Percentiles rank a stretch among this genome's conserved stretches.
phyloP scores from a whole-genome alignment of 1,140 invertebrate species.

The Lepidotrigona ventralis region DNA sequence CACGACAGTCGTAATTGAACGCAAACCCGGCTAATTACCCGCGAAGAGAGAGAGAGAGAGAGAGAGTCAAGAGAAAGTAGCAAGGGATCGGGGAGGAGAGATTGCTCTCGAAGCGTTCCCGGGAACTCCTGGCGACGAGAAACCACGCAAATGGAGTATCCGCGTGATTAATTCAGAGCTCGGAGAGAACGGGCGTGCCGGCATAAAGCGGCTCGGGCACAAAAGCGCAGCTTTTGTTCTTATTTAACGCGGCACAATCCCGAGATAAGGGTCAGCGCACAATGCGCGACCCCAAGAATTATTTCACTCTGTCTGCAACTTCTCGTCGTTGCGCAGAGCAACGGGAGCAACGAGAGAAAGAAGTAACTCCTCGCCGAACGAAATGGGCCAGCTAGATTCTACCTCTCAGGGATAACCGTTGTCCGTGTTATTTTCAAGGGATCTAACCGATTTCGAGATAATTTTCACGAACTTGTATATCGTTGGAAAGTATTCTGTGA shows the following conservation, averaged over 20 bases:
- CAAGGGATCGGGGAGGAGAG: background rate
- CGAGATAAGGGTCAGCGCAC: constrained; percentile 44
- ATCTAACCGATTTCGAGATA: too few species aligned
- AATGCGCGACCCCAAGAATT: constrained; percentile 11
- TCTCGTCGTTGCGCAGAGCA: background rate
- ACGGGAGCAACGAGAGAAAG: background rate
- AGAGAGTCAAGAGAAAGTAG: background rate
- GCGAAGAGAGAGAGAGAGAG: too few species aligned
- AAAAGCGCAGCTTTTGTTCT: constrained; percentile 37
- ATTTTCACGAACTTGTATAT: too few species aligned
- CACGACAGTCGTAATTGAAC: constrained; percentile 28
- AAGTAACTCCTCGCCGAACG: background rate
- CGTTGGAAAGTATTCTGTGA: too few species aligned
- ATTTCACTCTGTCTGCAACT: constrained; percentile 1
- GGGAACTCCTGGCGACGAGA: constrained; percentile 32
- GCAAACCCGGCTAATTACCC: constrained; percentile 35
- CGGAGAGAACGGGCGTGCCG: background rate
- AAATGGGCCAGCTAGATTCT: background rate
- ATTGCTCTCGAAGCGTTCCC: background rate
- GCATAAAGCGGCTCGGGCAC: constrained; percentile 22
- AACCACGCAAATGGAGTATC: constrained; percentile 39
- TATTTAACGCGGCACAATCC: constrained; percentile 37
- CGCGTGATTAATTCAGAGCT: constrained; percentile 51
- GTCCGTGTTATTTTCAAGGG: too few species aligned
- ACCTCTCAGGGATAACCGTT: background rate